phyloP scores from a whole-genome alignment of 2,113 vertebrate species.

The Oenanthe oenanthe region DNA sequence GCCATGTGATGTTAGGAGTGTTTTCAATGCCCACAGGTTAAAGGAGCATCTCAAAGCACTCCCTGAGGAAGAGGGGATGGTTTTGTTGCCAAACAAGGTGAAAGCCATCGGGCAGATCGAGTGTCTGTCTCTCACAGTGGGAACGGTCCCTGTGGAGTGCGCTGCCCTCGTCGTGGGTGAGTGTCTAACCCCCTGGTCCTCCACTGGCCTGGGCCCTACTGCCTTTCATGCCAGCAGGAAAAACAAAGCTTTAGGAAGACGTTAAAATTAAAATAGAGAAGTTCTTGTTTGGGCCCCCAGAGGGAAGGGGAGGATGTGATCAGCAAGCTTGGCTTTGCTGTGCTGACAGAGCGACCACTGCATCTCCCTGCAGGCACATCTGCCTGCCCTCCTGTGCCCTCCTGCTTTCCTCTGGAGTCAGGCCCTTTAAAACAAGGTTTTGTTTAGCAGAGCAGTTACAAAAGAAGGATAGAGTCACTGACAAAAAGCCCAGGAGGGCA shows the following conservation, averaged over 20 bases:
- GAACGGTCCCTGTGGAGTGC: constrained; percentile 72
- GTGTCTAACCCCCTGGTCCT: neutral
- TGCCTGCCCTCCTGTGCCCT: rapidly evolving
- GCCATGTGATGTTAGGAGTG: neutral
- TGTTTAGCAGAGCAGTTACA: neutral
- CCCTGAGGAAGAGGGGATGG: constrained; percentile 63
- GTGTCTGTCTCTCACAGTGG: constrained; percentile 71
- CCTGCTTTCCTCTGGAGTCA: neutral
- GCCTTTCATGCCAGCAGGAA: neutral
- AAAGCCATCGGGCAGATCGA: constrained; percentile 77
- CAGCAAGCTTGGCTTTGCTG: neutral
- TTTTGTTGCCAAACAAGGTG: constrained; percentile 45
- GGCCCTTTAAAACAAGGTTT: neutral
- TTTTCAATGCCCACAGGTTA: constrained; percentile 67
- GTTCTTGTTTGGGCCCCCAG: neutral
- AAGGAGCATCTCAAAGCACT: constrained; percentile 76
- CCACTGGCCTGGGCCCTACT: rapidly evolving
- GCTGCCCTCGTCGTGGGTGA: constrained; percentile 77
- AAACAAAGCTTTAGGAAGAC: neutral
- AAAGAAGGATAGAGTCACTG: neutral
- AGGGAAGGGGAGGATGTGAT: neutral
- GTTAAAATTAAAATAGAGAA: neutral
- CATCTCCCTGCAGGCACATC: neutral
- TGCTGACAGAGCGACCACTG: rapidly evolving
- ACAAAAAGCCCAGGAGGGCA: neutral